These are phyloP conservation scores for Melikaiella ostensackeni DNA, from an alignment of 2,888 invertebrate genomes.

Conservation along the genomic window DNA sequence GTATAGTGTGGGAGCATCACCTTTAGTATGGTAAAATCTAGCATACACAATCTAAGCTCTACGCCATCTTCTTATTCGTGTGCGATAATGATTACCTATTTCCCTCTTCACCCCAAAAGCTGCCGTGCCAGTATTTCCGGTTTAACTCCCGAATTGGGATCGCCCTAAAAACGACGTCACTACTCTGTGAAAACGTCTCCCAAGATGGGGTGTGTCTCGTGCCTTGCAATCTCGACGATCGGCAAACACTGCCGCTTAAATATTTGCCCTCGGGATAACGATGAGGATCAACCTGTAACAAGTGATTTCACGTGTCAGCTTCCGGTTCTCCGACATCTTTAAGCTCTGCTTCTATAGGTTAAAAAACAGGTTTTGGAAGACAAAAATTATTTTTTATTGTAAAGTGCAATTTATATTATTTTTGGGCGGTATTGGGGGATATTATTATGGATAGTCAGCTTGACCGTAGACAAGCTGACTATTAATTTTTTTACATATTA, in stretches of 20 bases:
- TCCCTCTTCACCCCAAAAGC: neutral
- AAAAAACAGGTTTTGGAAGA: neutral
- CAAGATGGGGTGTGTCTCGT: conserved; percentile 33
- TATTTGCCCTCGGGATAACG: conserved; percentile 50
- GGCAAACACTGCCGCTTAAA: conserved; percentile 45
- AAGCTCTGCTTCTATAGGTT: neutral
- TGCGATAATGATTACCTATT: conserved; percentile 10
- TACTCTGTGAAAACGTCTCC: conserved; percentile 15
- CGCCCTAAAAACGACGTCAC: conserved; percentile 23
- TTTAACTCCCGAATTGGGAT: conserved; percentile 14
- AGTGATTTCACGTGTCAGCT: conserved; percentile 41
- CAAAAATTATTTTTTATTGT: too few relatives aligned
- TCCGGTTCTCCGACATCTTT: conserved; percentile 4
- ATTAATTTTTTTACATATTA: too few relatives aligned
- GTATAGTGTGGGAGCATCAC: conserved; percentile 13
- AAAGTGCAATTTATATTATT: too few relatives aligned
- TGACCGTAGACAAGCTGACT: too few relatives aligned
- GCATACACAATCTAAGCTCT: conserved; percentile 14
- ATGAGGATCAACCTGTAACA: conserved; percentile 46
- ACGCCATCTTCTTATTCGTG: neutral
- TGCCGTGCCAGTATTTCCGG: conserved; percentile 23
- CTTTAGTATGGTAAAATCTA: conserved; percentile 13
- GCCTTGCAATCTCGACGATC: conserved; percentile 49
- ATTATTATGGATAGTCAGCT: too few relatives aligned
- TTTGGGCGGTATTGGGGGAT: too few relatives aligned